phyloP scores from a whole-genome alignment of 2,113 vertebrate genomes.

The Taxidea taxus region DNA sequence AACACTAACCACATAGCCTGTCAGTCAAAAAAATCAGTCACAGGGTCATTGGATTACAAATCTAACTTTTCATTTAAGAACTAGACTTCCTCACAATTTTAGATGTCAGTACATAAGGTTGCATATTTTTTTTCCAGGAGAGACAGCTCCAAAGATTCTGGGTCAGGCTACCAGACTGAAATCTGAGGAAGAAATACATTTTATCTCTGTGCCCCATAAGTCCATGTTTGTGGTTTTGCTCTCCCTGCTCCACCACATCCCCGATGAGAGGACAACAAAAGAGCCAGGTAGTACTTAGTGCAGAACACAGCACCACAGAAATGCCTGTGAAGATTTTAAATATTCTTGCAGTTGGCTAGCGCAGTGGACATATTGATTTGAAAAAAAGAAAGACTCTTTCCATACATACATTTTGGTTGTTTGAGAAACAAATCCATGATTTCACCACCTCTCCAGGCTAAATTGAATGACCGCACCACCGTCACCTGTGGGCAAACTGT shows the following conservation, averaged over 20 bases:
- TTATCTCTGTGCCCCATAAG: not conserved
- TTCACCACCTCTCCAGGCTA: not conserved
- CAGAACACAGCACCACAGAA: not conserved
- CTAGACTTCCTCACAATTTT: not conserved
- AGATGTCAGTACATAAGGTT: not conserved
- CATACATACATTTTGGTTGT: too few relatives aligned
- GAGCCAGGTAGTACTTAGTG: rapidly evolving
- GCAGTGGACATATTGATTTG: not conserved
- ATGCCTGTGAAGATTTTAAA: not conserved
- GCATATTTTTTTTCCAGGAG: not conserved
- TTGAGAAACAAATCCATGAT: not conserved
- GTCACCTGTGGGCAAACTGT: not conserved
- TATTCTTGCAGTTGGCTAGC: not conserved
- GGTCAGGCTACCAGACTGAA: not conserved
- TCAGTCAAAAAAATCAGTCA: not conserved
- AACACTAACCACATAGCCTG: not conserved
- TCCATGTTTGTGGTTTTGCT: not conserved
- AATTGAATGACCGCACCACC: not conserved
- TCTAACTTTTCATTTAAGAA: not conserved
- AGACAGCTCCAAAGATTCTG: not conserved
- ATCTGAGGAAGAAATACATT: not conserved
- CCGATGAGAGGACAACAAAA: not conserved
- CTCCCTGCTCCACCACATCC: not conserved
- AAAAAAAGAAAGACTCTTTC: not conserved
- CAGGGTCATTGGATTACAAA: not conserved